Conservation (phyloP, 2,113 vertebrate genomes). For the Periophthalmus modestus region DNA sequence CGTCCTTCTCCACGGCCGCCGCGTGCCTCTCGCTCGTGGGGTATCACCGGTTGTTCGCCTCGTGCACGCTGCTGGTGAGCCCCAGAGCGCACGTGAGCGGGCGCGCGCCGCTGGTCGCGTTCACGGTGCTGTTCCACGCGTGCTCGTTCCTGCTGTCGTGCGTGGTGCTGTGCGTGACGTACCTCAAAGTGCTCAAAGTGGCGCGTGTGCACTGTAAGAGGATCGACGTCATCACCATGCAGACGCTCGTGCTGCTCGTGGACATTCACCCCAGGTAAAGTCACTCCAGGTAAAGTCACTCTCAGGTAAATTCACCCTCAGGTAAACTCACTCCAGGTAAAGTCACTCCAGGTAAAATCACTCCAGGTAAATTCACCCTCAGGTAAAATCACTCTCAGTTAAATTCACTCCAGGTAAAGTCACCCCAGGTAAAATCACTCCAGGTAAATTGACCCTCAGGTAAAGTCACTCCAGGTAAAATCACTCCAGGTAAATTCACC, state of each 20-base stretch:
- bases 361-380: no score
- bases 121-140: slow-evolving; percentile 90
- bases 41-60: slow-evolving; percentile 92
- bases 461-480: no score
- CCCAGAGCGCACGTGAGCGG: slow-evolving; percentile 65
- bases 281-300: no score
- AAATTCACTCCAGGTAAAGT: no score
- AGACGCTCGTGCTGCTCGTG: slow-evolving; percentile 95
- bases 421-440: no score
- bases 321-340: no score
- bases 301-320: no score
- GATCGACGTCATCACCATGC: slow-evolving; percentile 98
- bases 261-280: slow-evolving; percentile 99
- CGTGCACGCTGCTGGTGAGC: slow-evolving; percentile 90
- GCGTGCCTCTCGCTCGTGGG: slow-evolving; percentile 92
- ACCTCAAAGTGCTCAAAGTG: slow-evolving; percentile 97
- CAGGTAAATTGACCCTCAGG: no score
- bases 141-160: slow-evolving; percentile 94
- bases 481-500: no score
- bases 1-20: slow-evolving; percentile 88
- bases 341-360: no score
- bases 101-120: slow-evolving; percentile 87
- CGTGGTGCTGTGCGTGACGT: slow-evolving; percentile 92
- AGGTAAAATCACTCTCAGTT: no score
- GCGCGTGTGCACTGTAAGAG: slow-evolving; percentile 95